Percentiles rank a stretch among this genome's conserved stretches.
Evolutionary conservation across 1,140 invertebrate species (phyloP).

Genomic region (Ceratoteleas bidentatus): DNA sequence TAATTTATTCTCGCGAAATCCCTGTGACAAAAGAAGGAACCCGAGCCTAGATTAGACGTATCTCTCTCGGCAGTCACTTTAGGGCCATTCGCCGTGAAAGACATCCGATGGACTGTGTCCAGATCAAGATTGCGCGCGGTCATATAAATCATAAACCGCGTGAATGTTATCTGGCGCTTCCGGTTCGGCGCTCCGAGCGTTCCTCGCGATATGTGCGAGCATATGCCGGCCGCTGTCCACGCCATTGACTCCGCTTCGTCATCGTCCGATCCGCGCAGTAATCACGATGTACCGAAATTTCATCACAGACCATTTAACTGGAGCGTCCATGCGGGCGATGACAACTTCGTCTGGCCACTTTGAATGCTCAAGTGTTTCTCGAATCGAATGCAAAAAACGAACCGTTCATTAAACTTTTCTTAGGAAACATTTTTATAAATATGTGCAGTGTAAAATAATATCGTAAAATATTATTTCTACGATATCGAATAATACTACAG

Average conservation of each 20-base stretch:
- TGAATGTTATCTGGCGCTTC: slow-evolving; percentile 81
- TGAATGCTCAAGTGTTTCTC: slow-evolving; percentile 3
- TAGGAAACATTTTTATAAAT: no score
- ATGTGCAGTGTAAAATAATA: no score
- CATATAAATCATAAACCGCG: slow-evolving; percentile 78
- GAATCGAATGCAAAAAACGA: background rate
- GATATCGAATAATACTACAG: no score
- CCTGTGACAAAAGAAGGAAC: slow-evolving; percentile 10
- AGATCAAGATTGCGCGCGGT: slow-evolving; percentile 75
- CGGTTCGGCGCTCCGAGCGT: slow-evolving; percentile 75
- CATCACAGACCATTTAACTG: slow-evolving; percentile 48
- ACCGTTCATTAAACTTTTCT: background rate
- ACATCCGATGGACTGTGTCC: slow-evolving; percentile 73
- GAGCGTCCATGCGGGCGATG: slow-evolving; percentile 16
- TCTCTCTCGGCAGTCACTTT: slow-evolving; percentile 54
- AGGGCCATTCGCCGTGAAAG: slow-evolving; percentile 55
- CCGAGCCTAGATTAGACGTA: slow-evolving; percentile 39
- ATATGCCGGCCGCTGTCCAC: slow-evolving; percentile 82
- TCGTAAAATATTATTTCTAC: no score
- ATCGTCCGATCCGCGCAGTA: slow-evolving; percentile 62
- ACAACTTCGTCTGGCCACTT: slow-evolving; percentile 31
- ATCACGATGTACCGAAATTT: slow-evolving; percentile 49
- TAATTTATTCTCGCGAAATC: slow-evolving; percentile 6
- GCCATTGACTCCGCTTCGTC: slow-evolving; percentile 79
- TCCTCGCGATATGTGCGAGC: slow-evolving; percentile 71